Evolutionary conservation across 92 coral and sea anemone genomes (phyloP), one percentile per base, ranked within the genome.

Genomic region (Palythoa grandiflora): DNA sequence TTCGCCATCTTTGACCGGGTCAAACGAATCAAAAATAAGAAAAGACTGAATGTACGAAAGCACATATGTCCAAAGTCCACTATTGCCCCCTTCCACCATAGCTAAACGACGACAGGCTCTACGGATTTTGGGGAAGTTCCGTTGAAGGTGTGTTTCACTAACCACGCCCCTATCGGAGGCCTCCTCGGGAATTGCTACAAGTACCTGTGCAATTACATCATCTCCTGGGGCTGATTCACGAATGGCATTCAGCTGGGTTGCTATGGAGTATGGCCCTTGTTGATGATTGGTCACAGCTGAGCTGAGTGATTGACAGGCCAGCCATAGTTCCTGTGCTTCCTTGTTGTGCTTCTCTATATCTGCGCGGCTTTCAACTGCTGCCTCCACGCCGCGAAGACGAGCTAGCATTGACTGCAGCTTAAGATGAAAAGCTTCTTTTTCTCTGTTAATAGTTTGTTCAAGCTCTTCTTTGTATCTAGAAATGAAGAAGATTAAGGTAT

Each of bases 41-140:
- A 95, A 92, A 28, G 99, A 97, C 89, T 97, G 99, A 38, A 95
- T 61, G 75, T 92, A 93, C 13, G 99, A 97, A 13, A 97, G 88
- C 21, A 97, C 71, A 55, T 95, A 92, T 44, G 96, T 95, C 99
- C 99, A 97, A 48, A 94, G 93, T 28, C 98, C 98, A 13, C 88
- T 92, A 37, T 91, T 93, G 48, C 87, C 90, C n/a, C 94, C 99
- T n/a, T 94, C 97, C 38, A 97, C 87, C 99, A 97, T 93, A 65
- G 98, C 99, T 11, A 97, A 97, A 21, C 96, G 93, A 38, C 94
- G 90, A 70, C 99, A 97, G 75, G 91, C 92, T 79, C 93, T 89
- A 70, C 93, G 91, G 10, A 97, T 94, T 66, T 91, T 89, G 88
- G 93, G 74, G 86, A 97, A 97, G 76, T 98, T 94, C 54, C 94